These are phyloP conservation scores for Platichthys stellatus DNA, from an alignment of 2,113 vertebrate species.

Conservation along the genomic window DNA sequence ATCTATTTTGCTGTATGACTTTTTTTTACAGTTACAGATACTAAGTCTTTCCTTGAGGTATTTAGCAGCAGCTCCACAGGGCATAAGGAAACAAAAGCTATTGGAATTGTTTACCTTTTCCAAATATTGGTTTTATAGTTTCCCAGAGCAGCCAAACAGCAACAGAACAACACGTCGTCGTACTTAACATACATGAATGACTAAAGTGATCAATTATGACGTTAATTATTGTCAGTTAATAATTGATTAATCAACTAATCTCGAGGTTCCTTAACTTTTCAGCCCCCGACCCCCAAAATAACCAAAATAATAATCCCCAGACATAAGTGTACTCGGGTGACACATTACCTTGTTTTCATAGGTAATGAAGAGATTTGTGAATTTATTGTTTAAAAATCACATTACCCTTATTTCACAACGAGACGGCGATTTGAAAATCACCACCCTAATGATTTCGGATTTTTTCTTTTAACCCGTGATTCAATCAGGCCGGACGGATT, in stretches of 20 bases:
- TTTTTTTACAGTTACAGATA: slow-evolving; percentile 13
- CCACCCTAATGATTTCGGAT: slow-evolving; percentile 66
- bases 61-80: neutral
- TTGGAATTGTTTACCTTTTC: neutral
- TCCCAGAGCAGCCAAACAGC: too few relatives aligned
- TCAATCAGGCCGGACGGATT: slow-evolving; percentile 68
- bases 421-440: slow-evolving; percentile 60
- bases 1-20: slow-evolving; percentile 22
- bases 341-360: neutral
- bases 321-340: neutral
- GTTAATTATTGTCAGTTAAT: neutral
- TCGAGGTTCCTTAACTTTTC: too few relatives aligned
- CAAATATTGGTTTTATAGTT: too few relatives aligned
- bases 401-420: slow-evolving; percentile 54
- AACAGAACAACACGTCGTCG: too few relatives aligned
- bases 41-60: neutral
- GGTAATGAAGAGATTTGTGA: slow-evolving; percentile 9
- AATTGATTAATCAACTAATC: neutral
- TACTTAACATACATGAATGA: neutral
- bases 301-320: too few relatives aligned
- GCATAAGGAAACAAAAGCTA: neutral
- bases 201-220: neutral
- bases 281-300: neutral
- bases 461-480: slow-evolving; percentile 68
- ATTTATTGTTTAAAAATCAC: slow-evolving; percentile 46